Conservation (phyloP, 2,888 invertebrate genomes). For the Asteroscopus sphinx region DNA sequence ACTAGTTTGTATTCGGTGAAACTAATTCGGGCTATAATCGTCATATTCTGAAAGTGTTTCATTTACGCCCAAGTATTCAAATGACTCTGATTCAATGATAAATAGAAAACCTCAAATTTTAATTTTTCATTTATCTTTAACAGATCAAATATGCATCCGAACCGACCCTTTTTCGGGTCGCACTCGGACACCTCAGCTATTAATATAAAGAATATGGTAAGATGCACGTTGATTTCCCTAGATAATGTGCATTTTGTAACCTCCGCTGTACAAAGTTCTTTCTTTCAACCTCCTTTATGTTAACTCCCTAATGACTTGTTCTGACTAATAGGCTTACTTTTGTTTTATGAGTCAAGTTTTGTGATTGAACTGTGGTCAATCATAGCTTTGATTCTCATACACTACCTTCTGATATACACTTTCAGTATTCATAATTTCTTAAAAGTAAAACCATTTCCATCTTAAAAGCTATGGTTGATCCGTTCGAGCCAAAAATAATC, state of each 20-base stretch:
- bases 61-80: no score
- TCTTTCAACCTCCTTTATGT: slow-evolving; percentile 13
- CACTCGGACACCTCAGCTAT: slow-evolving; percentile 92
- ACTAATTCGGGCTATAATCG: no score
- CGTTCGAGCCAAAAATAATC: no score
- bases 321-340: background rate
- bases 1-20: no score
- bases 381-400: no score
- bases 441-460: no score
- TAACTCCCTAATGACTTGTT: background rate
- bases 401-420: no score
- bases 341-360: background rate
- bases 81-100: no score
- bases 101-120: background rate
- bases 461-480: no score
- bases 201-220: slow-evolving; percentile 89
- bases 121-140: slow-evolving; percentile 48
- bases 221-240: slow-evolving; percentile 43
- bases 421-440: no score
- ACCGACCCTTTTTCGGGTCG: slow-evolving; percentile 84
- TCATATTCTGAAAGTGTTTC: no score
- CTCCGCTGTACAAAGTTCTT: slow-evolving; percentile 26
- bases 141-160: slow-evolving; percentile 74
- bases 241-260: slow-evolving; percentile 46
- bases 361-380: background rate